Percentiles rank a stretch among this genome's conserved stretches.
These are phyloP conservation scores for Stenodema calcarata DNA, from an alignment of 2,888 invertebrate genomes.

Conservation along the genomic window DNA sequence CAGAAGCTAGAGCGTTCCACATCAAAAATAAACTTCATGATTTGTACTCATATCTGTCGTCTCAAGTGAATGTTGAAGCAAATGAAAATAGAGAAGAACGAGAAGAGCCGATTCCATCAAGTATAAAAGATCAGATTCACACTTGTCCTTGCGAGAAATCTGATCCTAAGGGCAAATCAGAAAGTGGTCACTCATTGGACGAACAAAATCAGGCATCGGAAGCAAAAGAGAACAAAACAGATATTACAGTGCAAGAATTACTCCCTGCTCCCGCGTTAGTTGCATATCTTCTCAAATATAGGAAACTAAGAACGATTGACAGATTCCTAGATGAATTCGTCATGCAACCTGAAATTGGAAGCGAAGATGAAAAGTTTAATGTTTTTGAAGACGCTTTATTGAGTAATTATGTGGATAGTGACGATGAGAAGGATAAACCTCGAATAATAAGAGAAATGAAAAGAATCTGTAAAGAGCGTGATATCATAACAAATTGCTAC, in stretches of 20 bases:
- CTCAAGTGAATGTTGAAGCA: not conserved
- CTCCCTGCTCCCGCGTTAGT: conserved; percentile 1
- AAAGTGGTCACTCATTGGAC: too few relatives aligned
- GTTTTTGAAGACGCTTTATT: not conserved
- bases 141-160: not conserved
- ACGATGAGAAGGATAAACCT: not conserved
- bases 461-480: not conserved
- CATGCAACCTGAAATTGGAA: not conserved
- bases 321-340: conserved; percentile 4
- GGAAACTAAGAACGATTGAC: not conserved
- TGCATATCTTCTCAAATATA: not conserved
- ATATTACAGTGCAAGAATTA: not conserved
- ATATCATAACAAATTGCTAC: not conserved
- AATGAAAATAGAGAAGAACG: not conserved
- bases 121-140: not conserved
- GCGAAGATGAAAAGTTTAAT: not conserved
- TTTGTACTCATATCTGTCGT: not conserved
- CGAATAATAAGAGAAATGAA: not conserved
- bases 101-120: not conserved
- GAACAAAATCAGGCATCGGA: too few relatives aligned
- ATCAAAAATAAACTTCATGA: not conserved
- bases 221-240: not conserved
- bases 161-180: too few relatives aligned
- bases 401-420: not conserved
- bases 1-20: not conserved